Percentiles rank a stretch among this genome's conserved stretches.
phyloP scores from a whole-genome alignment of 2,113 vertebrate genomes.

The Crotalus horridus region DNA sequence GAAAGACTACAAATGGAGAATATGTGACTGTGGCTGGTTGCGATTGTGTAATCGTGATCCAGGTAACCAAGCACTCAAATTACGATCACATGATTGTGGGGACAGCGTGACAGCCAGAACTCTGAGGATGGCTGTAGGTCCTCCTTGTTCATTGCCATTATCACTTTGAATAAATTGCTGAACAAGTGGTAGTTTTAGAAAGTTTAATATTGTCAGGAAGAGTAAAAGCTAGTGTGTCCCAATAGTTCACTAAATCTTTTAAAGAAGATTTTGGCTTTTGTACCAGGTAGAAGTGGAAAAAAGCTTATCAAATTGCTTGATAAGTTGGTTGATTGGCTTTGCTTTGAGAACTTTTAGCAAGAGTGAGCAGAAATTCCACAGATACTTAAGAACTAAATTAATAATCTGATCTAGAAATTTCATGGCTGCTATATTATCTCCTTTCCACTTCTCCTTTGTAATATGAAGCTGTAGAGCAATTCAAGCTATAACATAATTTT shows the following conservation, averaged over 20 bases:
- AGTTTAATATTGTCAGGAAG: not conserved
- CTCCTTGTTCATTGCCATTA: not conserved
- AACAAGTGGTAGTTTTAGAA: not conserved
- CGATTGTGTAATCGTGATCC: not conserved
- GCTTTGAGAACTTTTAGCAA: not conserved
- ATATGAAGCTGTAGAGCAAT: not conserved
- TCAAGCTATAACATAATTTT: not conserved
- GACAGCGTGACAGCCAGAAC: not conserved
- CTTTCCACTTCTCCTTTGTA: not conserved
- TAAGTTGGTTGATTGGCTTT: fast-evolving
- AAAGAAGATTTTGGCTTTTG: not conserved
- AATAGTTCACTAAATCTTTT: not conserved
- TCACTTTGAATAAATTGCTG: not conserved
- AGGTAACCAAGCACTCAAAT: not conserved
- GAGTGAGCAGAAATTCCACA: not conserved
- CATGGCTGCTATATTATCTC: not conserved
- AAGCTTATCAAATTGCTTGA: not conserved
- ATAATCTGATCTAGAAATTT: not conserved
- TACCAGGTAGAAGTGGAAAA: not conserved
- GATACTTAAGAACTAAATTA: not conserved
- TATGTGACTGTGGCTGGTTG: not conserved
- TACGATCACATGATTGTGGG: not conserved
- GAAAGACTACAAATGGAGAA: not conserved
- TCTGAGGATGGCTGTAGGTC: not conserved
- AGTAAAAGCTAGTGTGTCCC: not conserved